Conservation (phyloP, 2,797 vertebrate genomes). For the Crax fasciolata region DNA sequence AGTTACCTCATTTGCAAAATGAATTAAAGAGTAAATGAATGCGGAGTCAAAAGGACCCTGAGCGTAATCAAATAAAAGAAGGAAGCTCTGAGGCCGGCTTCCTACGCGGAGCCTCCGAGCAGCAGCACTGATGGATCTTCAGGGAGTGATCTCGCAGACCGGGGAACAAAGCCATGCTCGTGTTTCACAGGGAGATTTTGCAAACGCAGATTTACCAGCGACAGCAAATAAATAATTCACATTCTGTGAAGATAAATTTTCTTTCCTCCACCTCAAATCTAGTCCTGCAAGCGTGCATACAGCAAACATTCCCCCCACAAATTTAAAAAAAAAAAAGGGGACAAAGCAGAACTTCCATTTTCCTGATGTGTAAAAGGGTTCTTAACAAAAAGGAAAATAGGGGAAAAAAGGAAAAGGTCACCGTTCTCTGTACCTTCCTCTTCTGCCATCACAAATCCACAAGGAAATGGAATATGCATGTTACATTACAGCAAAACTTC, state of each 20-base stretch:
- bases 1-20: not conserved
- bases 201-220: slow-evolving; percentile 15
- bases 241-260: not conserved
- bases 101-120: not conserved
- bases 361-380: not conserved
- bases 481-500: not conserved
- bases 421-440: not conserved
- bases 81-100: not conserved
- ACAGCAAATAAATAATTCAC: slow-evolving; percentile 32
- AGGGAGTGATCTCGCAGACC: not conserved
- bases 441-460: rapidly evolving
- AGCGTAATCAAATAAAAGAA: not conserved
- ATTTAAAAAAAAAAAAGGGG: not conserved
- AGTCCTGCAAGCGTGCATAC: not conserved
- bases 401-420: not conserved
- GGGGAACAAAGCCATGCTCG: not conserved
- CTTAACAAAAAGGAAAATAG: not conserved
- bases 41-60: not conserved
- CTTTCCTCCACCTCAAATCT: not conserved
- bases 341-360: not conserved
- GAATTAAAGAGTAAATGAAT: not conserved
- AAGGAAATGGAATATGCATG: not conserved
- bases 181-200: not conserved
- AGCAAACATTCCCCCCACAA: not conserved
- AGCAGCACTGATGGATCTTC: not conserved